Evolutionary conservation across 2,888 invertebrate species (phyloP).

Genomic region (Kryphioiulus occultus): DNA sequence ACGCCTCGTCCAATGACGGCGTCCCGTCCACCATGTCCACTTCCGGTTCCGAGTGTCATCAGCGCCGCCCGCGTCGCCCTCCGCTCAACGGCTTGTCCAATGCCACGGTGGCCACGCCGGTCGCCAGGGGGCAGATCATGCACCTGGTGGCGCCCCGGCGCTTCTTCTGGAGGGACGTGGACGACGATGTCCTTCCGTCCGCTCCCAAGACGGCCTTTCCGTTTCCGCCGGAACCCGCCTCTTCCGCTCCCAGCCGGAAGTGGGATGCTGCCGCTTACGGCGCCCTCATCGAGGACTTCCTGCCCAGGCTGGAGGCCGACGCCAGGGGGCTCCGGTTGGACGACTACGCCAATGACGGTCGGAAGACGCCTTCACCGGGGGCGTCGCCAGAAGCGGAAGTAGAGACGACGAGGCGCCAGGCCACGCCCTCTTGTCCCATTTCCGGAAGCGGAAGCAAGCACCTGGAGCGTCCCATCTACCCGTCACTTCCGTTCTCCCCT

Average conservation of each 20-base stretch:
- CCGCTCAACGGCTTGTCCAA: neutral
- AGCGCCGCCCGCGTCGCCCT: neutral
- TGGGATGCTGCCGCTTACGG: neutral
- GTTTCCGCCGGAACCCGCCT: slow-evolving; percentile 1
- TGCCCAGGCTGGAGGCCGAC: slow-evolving; percentile 21
- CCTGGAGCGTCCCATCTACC: slow-evolving; percentile 71
- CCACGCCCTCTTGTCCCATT: neutral
- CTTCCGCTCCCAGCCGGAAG: neutral
- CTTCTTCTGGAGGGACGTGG: slow-evolving; percentile 37
- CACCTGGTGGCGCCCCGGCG: slow-evolving; percentile 33
- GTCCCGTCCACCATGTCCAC: neutral
- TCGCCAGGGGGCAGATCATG: neutral
- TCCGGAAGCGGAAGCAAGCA: slow-evolving; percentile 21
- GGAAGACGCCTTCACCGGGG: neutral
- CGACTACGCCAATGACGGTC: neutral
- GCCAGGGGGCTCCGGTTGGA: neutral
- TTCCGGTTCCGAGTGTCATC: neutral
- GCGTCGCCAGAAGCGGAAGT: neutral
- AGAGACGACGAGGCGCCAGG: too few species aligned
- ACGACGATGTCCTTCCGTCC: neutral
- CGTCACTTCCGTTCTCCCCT: slow-evolving; percentile 75
- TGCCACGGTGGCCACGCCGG: slow-evolving; percentile 3
- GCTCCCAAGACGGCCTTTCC: slow-evolving; percentile 42
- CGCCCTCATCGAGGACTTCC: neutral
- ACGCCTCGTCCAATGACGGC: slow-evolving; percentile 28